Evolutionary conservation across 1,140 invertebrate genomes (phyloP).

Genomic region (Bombus terrestris): DNA sequence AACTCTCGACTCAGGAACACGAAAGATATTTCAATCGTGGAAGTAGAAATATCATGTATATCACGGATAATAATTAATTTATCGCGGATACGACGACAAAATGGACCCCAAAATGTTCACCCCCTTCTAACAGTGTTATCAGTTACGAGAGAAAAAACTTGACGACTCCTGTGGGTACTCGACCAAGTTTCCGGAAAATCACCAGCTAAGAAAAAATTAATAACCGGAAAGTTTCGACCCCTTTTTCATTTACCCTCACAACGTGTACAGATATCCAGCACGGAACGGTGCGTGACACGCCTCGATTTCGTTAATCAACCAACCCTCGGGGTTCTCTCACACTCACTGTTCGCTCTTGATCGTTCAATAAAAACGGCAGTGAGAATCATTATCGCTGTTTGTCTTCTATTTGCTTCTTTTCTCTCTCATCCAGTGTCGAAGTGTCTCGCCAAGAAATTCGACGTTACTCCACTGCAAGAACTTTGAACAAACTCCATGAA

Average conservation of each 20-base stretch:
- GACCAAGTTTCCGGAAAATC: slow-evolving; percentile 54
- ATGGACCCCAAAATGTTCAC: neutral
- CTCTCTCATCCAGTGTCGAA: neutral
- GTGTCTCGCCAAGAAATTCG: neutral
- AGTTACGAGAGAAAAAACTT: slow-evolving; percentile 40
- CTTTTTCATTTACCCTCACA: slow-evolving; percentile 28
- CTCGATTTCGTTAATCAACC: slow-evolving; percentile 46
- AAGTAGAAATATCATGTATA: neutral
- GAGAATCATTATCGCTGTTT: slow-evolving; percentile 37
- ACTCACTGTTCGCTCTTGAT: neutral
- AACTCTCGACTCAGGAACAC: neutral
- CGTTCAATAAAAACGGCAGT: slow-evolving; percentile 20
- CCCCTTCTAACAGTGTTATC: slow-evolving; percentile 12
- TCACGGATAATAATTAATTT: neutral
- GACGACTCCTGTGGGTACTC: slow-evolving; percentile 39
- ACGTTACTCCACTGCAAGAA: neutral
- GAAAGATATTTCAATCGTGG: neutral
- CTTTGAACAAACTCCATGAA: neutral
- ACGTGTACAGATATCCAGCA: slow-evolving; percentile 15
- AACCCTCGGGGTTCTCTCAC: neutral
- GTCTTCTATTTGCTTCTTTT: slow-evolving; percentile 7
- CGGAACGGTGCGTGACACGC: slow-evolving; percentile 29
- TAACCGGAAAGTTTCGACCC: slow-evolving; percentile 61
- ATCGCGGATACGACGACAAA: neutral
- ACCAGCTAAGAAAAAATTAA: slow-evolving; percentile 54